Conservation (phyloP, 2,888 invertebrate genomes). For the Leucozona laternaria region DNA sequence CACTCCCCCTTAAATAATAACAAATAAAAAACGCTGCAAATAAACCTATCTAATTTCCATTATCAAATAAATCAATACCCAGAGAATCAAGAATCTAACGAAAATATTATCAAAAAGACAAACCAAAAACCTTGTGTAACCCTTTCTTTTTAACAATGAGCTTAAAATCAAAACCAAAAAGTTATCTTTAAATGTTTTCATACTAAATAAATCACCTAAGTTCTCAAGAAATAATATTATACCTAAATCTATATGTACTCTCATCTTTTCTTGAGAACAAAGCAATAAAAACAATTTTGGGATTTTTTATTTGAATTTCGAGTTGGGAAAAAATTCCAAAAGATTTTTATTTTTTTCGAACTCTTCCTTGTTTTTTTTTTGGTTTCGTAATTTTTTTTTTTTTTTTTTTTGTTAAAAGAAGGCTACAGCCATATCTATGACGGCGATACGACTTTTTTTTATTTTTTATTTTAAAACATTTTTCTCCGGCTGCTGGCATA, state of each 20-base stretch:
- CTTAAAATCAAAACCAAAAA: not conserved
- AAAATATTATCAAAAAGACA: not conserved
- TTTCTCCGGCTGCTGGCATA: constrained; percentile 55
- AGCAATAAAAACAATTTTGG: constrained; percentile 29
- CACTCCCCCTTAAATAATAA: not conserved
- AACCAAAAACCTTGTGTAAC: constrained; percentile 8
- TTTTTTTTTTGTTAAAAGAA: constrained; percentile 54
- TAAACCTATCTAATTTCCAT: not conserved
- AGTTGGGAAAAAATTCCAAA: constrained; percentile 54
- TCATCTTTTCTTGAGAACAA: constrained; percentile 4
- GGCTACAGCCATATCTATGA: constrained; percentile 40
- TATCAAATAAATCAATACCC: not conserved
- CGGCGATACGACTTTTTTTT: constrained; percentile 53
- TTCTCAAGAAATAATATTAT: not conserved
- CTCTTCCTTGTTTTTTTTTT: constrained; percentile 44
- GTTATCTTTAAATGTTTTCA: not conserved
- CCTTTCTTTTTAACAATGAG: not conserved
- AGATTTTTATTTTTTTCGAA: constrained; percentile 35
- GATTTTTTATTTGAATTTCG: constrained; percentile 36
- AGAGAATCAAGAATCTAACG: not conserved
- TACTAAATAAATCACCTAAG: not conserved
- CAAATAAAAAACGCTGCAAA: not conserved
- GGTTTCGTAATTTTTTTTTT: constrained; percentile 69
- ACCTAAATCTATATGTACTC: constrained; percentile 27
- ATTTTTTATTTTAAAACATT: constrained; percentile 46